Evolutionary conservation across 2,888 invertebrate species (phyloP), one percentile per base, ranked within the genome.

Genomic region (Hesperia comma): DNA sequence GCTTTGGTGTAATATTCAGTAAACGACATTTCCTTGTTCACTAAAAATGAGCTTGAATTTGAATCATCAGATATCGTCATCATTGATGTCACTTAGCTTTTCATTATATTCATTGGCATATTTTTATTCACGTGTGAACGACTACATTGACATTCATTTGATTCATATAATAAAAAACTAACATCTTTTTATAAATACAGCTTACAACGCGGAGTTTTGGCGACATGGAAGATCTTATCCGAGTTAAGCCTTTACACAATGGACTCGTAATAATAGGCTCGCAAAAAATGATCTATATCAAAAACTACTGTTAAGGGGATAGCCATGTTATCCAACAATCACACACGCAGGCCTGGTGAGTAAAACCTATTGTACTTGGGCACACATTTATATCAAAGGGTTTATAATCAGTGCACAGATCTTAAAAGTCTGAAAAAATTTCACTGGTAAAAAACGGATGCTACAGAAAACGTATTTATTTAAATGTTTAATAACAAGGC

Each of bases 161-260:
- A 33, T 21, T 61, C 6, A 78, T 79, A 74, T 73, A 83, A 80
- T 79, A 83, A 86, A 88, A 88, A 87, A 84, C 85, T 88, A 85
- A 85, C 83, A 85, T 80, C 79, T 87, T 87, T 86, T 80, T 81
- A 81, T 82, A 78, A 83, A 80, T 78, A 83, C 88, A 89, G 85
- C 83, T 79, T 76, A 77, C 84, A 78, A 84, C 82, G 86, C 84
- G 79, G 73, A 84, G 83, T 81, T 80, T 60, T 80, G 84, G 91
- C 90, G 92, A 92, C 92, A 92, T 88, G 87, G 78, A 80, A 91
- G 92, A 92, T 92, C 88, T 90, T 90, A 92, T 92, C 92, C 84
- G 75, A 79, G 79, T 80, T 88, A 87, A 90, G 87, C 83, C 89
- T 89, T 90, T 77, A 88, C 90, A 92, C 92, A 92, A 90, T 88